Evolutionary conservation across 2,888 invertebrate genomes (phyloP).

Genomic region (Petrophora chlorosata): DNA sequence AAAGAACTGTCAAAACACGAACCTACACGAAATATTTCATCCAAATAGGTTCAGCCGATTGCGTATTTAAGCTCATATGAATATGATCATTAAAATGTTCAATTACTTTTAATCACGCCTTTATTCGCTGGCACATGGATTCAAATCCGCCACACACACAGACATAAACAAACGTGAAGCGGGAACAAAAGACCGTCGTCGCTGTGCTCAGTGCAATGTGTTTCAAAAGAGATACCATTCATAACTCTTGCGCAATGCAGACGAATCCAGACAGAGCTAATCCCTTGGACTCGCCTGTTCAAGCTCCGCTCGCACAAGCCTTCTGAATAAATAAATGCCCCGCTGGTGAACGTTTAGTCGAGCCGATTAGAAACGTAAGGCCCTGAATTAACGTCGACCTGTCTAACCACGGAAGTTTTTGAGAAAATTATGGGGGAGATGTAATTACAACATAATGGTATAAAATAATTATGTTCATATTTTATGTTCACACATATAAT

Average conservation of each 20-base stretch:
- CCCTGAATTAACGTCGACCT: slow-evolving; percentile 23
- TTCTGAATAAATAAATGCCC: slow-evolving; percentile 32
- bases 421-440: not conserved
- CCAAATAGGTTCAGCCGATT: too few relatives aligned
- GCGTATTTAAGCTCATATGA: too few relatives aligned
- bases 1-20: too few relatives aligned
- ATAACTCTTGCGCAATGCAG: slow-evolving; percentile 43
- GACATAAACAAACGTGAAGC: slow-evolving; percentile 1
- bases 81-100: too few relatives aligned
- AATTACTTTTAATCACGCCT: too few relatives aligned
- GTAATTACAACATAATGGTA: too few relatives aligned
- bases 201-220: slow-evolving; percentile 18
- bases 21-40: too few relatives aligned
- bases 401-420: slow-evolving; percentile 13
- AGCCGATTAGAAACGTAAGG: slow-evolving; percentile 23
- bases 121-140: too few relatives aligned
- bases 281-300: slow-evolving; percentile 33
- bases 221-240: slow-evolving; percentile 21
- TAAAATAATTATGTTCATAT: too few relatives aligned
- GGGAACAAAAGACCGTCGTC: slow-evolving; percentile 14
- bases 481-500: too few relatives aligned
- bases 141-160: not conserved
- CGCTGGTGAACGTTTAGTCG: slow-evolving; percentile 18
- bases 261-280: slow-evolving; percentile 53
- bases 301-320: slow-evolving; percentile 27